These are phyloP conservation scores for Agelastica alni DNA, from an alignment of 2,888 invertebrate species.

Conservation along the genomic window DNA sequence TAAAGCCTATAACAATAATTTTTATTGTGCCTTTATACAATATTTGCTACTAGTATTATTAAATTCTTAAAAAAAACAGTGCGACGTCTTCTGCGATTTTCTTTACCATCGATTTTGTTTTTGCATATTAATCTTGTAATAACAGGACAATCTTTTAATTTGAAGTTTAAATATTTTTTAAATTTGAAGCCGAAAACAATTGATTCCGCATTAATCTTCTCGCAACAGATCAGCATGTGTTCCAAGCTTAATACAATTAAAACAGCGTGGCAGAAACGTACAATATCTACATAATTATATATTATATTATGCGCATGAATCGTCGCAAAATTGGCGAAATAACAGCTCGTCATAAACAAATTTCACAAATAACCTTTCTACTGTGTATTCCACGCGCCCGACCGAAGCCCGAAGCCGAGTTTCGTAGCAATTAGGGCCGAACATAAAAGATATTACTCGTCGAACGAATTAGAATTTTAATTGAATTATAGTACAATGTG, in stretches of 20 bases:
- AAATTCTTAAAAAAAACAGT: too few relatives aligned
- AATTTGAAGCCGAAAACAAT: too few relatives aligned
- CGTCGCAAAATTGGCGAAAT: conserved; percentile 21
- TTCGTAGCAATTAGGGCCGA: conserved; percentile 45
- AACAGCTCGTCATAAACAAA: conserved; percentile 23
- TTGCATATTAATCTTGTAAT: too few relatives aligned
- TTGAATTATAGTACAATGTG: conserved; percentile 47
- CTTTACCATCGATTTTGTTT: too few relatives aligned
- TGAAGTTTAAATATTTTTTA: too few relatives aligned
- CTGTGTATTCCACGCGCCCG: conserved; percentile 3
- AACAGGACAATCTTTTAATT: too few relatives aligned
- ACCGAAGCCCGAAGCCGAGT: conserved; percentile 28
- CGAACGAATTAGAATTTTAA: conserved; percentile 51
- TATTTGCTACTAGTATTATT: too few relatives aligned
- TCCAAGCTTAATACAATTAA: conserved; percentile 15
- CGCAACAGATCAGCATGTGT: conserved; percentile 1
- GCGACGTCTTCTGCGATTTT: too few relatives aligned
- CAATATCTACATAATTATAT: conserved; percentile 2
- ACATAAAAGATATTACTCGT: conserved; percentile 49
- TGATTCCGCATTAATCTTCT: too few relatives aligned
- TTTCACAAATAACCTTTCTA: conserved; percentile 27
- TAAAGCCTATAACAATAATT: too few relatives aligned
- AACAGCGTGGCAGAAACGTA: conserved; percentile 8
- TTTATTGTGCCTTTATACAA: too few relatives aligned
- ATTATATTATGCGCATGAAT: conserved; percentile 10